phyloP scores from a whole-genome alignment of 2,113 vertebrate species.

The Dromas ardeola region DNA sequence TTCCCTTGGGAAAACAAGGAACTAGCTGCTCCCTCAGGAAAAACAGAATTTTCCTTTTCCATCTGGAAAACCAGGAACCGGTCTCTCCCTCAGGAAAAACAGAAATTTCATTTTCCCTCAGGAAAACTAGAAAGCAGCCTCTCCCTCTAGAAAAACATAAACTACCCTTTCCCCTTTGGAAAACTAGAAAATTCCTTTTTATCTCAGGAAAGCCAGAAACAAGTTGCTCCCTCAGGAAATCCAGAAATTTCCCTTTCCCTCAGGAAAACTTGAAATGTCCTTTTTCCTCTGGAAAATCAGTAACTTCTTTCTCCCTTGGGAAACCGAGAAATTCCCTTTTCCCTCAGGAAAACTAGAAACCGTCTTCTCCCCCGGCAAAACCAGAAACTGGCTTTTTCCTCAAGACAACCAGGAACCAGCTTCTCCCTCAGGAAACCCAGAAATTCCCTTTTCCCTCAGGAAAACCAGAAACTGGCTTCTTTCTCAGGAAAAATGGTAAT shows the following conservation, averaged over 20 bases:
- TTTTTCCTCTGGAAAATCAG: no score
- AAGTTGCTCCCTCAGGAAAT: neutral
- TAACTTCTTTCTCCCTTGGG: no score
- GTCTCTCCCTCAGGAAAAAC: neutral
- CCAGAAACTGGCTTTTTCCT: neutral
- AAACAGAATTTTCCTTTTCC: neutral
- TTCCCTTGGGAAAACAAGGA: neutral
- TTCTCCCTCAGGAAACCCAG: accelerated
- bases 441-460: neutral
- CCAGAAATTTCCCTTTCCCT: neutral
- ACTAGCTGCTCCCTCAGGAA: no score
- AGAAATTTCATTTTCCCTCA: neutral
- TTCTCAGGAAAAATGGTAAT: no score
- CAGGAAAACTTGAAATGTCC: neutral
- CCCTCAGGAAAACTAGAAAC: neutral
- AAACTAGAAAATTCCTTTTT: no score
- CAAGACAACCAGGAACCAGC: neutral
- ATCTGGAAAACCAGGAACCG: neutral
- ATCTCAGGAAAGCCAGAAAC: neutral
- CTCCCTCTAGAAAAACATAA: neutral
- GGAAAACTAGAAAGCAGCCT: neutral
- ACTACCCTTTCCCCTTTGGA: neutral
- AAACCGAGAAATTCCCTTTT: neutral
- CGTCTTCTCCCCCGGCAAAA: accelerated
- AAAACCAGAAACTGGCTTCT: neutral